Evolutionary conservation across 2,888 invertebrate species (phyloP).

Genomic region (Polia nebulosa): DNA sequence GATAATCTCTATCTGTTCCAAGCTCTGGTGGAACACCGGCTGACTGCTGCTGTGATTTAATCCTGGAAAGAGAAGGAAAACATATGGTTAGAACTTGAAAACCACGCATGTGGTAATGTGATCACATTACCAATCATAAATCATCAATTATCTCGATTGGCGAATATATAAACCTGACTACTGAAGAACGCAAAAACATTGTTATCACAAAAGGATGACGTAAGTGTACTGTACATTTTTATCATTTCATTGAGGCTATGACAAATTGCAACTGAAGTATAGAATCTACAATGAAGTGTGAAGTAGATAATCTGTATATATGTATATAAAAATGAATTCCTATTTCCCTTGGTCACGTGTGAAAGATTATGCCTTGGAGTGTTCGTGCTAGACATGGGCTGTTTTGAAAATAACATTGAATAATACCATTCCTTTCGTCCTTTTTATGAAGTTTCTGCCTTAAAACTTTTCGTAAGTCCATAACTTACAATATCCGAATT

Average conservation of each 20-base stretch:
- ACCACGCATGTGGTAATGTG: background rate
- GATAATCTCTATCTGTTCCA: constrained; percentile 83
- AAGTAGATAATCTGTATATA: no score
- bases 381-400: background rate
- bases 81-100: constrained; percentile 1
- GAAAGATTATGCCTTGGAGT: no score
- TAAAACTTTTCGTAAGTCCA: constrained; percentile 4
- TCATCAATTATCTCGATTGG: no score
- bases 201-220: background rate
- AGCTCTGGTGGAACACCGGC: constrained; percentile 79
- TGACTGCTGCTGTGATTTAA: constrained; percentile 78
- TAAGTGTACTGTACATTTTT: background rate
- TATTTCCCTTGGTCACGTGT: no score
- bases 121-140: no score
- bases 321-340: no score
- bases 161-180: no score
- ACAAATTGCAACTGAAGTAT: constrained; percentile 1
- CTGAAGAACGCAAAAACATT: constrained; percentile 13
- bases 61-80: constrained; percentile 76
- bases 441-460: background rate
- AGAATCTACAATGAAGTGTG: no score
- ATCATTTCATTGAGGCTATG: constrained; percentile 16
- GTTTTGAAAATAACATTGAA: background rate
- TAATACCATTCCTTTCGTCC: constrained; percentile 6
- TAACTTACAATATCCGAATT: background rate